phyloP scores from a whole-genome alignment of 2,888 invertebrate species.

The Lochmaea crataegi region DNA sequence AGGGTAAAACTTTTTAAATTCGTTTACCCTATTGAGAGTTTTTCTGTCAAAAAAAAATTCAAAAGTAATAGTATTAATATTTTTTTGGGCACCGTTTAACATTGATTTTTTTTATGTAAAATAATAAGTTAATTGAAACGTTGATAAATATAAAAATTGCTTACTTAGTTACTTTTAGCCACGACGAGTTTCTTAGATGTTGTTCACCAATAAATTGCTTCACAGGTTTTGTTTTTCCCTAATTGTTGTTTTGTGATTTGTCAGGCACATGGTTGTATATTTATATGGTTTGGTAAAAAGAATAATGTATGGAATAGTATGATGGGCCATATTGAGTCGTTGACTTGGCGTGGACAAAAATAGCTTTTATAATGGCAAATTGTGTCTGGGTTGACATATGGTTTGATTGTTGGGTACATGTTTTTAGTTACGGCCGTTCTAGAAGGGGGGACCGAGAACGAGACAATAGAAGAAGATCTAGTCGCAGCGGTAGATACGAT shows the following conservation, averaged over 20 bases:
- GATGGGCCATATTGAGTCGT: conserved; percentile 51
- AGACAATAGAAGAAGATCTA: conserved; percentile 56
- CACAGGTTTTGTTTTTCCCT: conserved; percentile 44
- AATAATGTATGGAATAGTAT: conserved; percentile 61
- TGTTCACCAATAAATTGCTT: conserved; percentile 37
- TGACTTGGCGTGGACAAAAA: conserved; percentile 53
- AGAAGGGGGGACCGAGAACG: conserved; percentile 60
- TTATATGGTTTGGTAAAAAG: conserved; percentile 66
- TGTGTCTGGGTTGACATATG: conserved; percentile 41
- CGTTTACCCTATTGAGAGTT: too few relatives aligned
- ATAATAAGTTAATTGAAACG: background rate
- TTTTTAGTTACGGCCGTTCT: conserved; percentile 62
- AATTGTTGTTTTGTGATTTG: conserved; percentile 66
- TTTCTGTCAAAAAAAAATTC: too few relatives aligned
- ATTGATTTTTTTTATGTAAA: background rate
- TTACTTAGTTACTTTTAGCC: conserved; percentile 37
- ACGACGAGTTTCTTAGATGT: conserved; percentile 42
- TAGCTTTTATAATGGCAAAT: conserved; percentile 50
- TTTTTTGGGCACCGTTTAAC: too few relatives aligned
- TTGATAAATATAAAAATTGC: conserved; percentile 18
- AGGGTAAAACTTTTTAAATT: too few relatives aligned
- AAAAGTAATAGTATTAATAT: too few relatives aligned
- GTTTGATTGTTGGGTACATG: conserved; percentile 50
- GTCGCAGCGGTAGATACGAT: conserved; percentile 48
- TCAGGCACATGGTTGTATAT: conserved; percentile 65